Percentiles rank a stretch among this genome's conserved stretches.
These are phyloP conservation scores for Macaria liturata DNA, from an alignment of 2,888 invertebrate species.

Conservation along the genomic window DNA sequence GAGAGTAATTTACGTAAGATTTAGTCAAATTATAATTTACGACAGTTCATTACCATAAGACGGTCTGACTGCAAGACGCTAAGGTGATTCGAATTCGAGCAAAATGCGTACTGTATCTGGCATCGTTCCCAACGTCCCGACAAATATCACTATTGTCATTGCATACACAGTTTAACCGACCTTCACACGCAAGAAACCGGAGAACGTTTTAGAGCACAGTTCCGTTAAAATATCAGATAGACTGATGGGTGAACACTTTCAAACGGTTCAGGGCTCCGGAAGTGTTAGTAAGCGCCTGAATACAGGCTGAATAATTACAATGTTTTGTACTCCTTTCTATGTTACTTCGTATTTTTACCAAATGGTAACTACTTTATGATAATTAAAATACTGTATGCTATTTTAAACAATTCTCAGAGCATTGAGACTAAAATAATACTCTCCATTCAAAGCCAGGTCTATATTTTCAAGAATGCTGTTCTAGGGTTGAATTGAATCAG, in stretches of 20 bases:
- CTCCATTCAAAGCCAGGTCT: too few relatives aligned
- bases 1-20: conserved; percentile 8
- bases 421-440: too few relatives aligned
- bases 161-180: conserved; percentile 40
- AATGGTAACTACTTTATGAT: too few relatives aligned
- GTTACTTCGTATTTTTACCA: too few relatives aligned
- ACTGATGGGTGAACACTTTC: conserved; percentile 34
- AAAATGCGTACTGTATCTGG: conserved; percentile 54
- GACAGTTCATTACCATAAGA: conserved; percentile 25
- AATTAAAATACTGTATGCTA: too few relatives aligned
- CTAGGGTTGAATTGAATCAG: conserved; percentile 4
- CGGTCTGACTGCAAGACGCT: conserved; percentile 38
- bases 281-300: too few relatives aligned
- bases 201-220: conserved; percentile 37
- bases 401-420: too few relatives aligned
- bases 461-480: not conserved
- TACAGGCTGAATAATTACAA: too few relatives aligned
- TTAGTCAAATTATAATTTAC: conserved; percentile 21
- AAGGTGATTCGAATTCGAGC: conserved; percentile 51
- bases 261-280: conserved; percentile 25
- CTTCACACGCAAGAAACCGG: conserved; percentile 46
- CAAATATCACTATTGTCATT: conserved; percentile 52
- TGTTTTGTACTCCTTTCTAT: too few relatives aligned
- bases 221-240: conserved; percentile 38
- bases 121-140: conserved; percentile 52